Evolutionary conservation across 23 tunicate genomes (phyloP).

Genomic region (Botrylloides violaceus): DNA sequence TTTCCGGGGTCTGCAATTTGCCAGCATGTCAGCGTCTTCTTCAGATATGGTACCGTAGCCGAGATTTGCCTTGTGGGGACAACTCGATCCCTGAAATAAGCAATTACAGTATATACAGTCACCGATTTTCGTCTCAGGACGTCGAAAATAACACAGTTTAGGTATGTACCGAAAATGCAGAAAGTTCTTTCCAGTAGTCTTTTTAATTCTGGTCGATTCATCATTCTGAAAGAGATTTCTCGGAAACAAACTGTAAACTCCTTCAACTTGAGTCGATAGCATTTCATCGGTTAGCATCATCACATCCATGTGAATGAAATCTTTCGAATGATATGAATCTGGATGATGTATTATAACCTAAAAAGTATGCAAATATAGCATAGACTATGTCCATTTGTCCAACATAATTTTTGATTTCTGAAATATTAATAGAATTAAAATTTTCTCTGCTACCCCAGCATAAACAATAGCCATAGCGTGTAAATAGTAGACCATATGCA

Average conservation of each 20-base stretch:
- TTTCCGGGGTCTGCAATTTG: neutral
- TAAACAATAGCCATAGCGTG: too few species aligned
- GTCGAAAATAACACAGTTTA: neutral
- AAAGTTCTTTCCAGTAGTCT: neutral
- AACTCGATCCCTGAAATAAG: neutral
- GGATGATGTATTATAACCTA: conserved; percentile 8
- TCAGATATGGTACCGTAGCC: conserved; percentile 8
- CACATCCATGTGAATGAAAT: neutral
- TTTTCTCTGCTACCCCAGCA: too few species aligned
- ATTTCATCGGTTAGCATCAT: neutral
- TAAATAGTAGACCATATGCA: too few species aligned
- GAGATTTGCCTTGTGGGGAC: neutral
- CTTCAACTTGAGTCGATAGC: neutral
- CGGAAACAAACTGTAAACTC: conserved; percentile 5
- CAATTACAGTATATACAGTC: neutral
- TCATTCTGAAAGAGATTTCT: neutral
- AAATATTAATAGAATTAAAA: too few species aligned
- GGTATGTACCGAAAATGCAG: neutral
- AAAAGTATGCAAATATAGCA: too few species aligned
- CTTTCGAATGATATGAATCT: neutral
- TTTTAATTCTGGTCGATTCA: neutral
- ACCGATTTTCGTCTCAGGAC: neutral
- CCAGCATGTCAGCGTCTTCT: conserved; percentile 3
- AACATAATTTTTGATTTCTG: too few species aligned
- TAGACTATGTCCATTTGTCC: too few species aligned